Percentiles rank a stretch among this genome's conserved stretches.
Evolutionary conservation across 2,888 invertebrate genomes (phyloP).

Genomic region (Chymomyza fuscimana): DNA sequence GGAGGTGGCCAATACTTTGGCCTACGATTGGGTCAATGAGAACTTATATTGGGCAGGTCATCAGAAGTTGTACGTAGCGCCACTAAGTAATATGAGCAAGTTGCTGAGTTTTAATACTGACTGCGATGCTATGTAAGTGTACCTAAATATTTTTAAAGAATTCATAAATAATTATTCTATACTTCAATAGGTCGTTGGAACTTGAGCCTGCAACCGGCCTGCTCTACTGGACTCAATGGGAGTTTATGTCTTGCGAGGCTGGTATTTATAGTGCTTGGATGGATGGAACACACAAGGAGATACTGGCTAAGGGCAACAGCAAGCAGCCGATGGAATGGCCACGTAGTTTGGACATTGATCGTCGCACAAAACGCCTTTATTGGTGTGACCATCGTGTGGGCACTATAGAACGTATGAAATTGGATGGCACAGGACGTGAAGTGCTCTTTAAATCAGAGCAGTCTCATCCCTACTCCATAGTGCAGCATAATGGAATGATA

Average conservation of each 20-base stretch:
- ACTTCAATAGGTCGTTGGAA: conserved; percentile 82
- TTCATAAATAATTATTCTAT: neutral
- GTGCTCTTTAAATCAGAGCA: conserved; percentile 81
- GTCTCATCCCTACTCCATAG: conserved; percentile 86
- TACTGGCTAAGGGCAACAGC: conserved; percentile 84
- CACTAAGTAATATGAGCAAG: conserved; percentile 82
- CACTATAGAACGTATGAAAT: conserved; percentile 84
- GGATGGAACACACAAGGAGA: conserved; percentile 85
- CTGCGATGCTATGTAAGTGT: conserved; percentile 81
- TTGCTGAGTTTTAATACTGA: conserved; percentile 82
- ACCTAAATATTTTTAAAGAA: neutral
- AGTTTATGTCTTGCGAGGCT: conserved; percentile 78
- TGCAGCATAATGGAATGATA: conserved; percentile 83
- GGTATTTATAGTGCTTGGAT: conserved; percentile 86
- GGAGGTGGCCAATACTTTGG: conserved; percentile 85
- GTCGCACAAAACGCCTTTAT: conserved; percentile 82
- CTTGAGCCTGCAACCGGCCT: conserved; percentile 85
- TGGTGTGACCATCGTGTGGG: conserved; percentile 88
- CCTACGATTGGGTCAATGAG: conserved; percentile 90
- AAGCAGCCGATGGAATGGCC: conserved; percentile 84
- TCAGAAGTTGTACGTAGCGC: conserved; percentile 85
- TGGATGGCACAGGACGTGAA: conserved; percentile 81
- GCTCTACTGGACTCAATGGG: conserved; percentile 90
- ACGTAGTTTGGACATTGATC: conserved; percentile 86
- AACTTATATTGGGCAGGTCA: conserved; percentile 92